Evolutionary conservation across 2,113 vertebrate genomes (phyloP).

Genomic region (Solenodon paradoxus): DNA sequence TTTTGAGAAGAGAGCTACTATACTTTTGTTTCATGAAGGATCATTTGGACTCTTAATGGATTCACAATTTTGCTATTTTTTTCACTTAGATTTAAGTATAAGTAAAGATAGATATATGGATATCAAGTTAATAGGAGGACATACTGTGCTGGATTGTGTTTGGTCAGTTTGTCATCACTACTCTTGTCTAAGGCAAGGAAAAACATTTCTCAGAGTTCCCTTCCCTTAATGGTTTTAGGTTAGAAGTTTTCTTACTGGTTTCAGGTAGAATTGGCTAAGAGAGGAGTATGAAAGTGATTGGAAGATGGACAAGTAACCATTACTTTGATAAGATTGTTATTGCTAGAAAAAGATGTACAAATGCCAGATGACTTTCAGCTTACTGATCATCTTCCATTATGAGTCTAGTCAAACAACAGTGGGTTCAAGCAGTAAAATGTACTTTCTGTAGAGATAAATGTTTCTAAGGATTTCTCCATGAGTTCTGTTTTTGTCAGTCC

Average conservation of each 20-base stretch:
- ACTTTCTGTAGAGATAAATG: not conserved
- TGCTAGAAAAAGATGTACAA: not conserved
- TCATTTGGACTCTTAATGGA: not conserved
- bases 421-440: not conserved
- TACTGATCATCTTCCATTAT: not conserved
- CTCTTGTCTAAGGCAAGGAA: not conserved
- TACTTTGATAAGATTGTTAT: not conserved
- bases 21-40: not conserved
- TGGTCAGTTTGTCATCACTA: not conserved
- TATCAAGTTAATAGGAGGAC: not conserved
- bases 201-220: not conserved
- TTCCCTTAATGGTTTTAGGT: not conserved
- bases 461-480: not conserved
- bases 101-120: not conserved
- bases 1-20: not conserved
- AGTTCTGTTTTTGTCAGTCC: not conserved
- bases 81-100: not conserved
- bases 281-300: not conserved
- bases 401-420: not conserved
- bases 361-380: not conserved
- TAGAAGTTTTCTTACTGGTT: not conserved
- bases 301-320: not conserved
- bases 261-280: not conserved
- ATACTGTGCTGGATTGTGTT: not conserved
- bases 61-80: not conserved